Conservation (phyloP, 2,888 invertebrate genomes). For the Ophion obscuratus region DNA sequence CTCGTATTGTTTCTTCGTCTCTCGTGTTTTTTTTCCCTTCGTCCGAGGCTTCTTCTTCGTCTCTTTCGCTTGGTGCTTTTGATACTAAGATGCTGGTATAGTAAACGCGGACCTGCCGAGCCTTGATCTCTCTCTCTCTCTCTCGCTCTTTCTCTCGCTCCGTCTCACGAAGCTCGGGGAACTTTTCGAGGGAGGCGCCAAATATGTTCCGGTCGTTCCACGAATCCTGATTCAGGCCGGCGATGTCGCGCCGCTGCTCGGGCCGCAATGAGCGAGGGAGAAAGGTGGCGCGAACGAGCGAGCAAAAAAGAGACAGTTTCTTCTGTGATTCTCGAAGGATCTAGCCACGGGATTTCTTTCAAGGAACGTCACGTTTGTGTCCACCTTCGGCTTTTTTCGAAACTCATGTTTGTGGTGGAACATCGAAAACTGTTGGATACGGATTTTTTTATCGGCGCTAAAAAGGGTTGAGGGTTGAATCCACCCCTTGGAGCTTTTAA, state of each 20-base stretch:
- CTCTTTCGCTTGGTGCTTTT: neutral
- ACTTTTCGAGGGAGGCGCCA: constrained; percentile 70
- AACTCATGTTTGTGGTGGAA: neutral
- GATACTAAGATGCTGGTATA: constrained; percentile 26
- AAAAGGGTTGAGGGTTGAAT: too few species aligned
- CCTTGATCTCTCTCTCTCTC: constrained; percentile 44
- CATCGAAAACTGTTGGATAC: neutral
- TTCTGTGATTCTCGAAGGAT: neutral
- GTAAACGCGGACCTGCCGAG: constrained; percentile 26
- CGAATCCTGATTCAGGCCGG: constrained; percentile 71
- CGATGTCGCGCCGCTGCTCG: constrained; percentile 71
- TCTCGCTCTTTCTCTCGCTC: constrained; percentile 1
- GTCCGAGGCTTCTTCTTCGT: constrained; percentile 11
- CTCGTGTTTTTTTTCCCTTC: neutral
- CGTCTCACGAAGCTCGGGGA: constrained; percentile 39
- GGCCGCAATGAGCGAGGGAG: neutral
- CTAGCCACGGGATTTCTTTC: neutral
- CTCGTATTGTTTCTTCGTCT: constrained; percentile 9
- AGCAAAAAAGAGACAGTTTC: constrained; percentile 3
- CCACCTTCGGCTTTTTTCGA: neutral
- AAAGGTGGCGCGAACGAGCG: constrained; percentile 7
- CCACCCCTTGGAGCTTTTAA: too few species aligned
- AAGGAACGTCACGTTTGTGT: neutral
- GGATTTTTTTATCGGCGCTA: too few species aligned
- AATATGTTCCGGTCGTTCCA: constrained; percentile 75